phyloP scores from a whole-genome alignment of 2,113 vertebrate species.

The Callipepla squamata region DNA sequence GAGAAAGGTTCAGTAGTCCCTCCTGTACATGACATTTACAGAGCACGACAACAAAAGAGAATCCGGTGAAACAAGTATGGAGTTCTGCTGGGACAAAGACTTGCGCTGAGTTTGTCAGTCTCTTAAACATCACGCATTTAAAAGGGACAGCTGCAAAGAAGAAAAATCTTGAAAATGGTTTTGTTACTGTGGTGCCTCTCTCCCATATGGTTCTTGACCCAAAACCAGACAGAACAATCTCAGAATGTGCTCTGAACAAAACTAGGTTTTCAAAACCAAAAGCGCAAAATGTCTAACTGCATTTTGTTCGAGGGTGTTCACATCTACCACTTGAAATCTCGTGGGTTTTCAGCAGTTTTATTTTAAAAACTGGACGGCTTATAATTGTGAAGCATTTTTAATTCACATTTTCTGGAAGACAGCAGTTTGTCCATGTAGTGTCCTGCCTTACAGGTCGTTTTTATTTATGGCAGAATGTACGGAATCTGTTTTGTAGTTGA shows the following conservation, averaged over 20 bases:
- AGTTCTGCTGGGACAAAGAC: conserved; percentile 20
- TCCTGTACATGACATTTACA: conserved; percentile 97
- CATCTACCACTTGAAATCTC: conserved; percentile 77
- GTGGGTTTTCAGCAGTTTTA: conserved; percentile 89
- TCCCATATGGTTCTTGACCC: conserved; percentile 71
- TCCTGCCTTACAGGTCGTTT: conserved; percentile 82
- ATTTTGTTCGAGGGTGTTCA: conserved; percentile 75
- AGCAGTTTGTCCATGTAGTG: conserved; percentile 86
- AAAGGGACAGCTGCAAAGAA: conserved; percentile 79
- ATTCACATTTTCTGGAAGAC: conserved; percentile 84
- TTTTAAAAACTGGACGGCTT: conserved; percentile 96
- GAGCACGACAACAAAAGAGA: conserved; percentile 95
- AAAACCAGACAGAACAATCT: conserved; percentile 65
- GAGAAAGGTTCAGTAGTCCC: conserved; percentile 96
- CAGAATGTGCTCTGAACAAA: conserved; percentile 70
- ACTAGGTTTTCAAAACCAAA: conserved; percentile 61
- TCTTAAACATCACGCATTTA: conserved; percentile 73
- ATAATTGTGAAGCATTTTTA: conserved; percentile 93
- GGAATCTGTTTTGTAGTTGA: conserved; percentile 87
- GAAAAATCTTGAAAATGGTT: conserved; percentile 75
- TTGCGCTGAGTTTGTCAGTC: conserved; percentile 61
- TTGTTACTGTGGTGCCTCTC: conserved; percentile 84
- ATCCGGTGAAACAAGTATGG: conserved; percentile 86
- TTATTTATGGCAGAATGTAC: conserved; percentile 87
- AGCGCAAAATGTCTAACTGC: conserved; percentile 68